Base-by-base conservation (phyloP, 2,113 vertebrate genomes). In the Ictalurus punctatus region DNA sequence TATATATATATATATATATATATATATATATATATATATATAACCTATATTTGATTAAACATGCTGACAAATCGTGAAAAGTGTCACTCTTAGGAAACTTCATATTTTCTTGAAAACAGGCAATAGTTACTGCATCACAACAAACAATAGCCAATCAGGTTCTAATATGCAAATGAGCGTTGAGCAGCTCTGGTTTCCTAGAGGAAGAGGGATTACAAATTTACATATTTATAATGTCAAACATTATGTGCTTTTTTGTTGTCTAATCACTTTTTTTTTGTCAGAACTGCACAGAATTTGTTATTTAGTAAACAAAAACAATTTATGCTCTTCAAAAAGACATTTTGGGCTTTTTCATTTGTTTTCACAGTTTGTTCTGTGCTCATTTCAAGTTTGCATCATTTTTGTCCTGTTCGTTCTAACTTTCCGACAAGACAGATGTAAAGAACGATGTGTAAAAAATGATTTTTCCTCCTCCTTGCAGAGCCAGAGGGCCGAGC, bases 401-500 rank as follows among this genome's bases (percentile, higher is more conserved):
- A 27, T 27, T 19, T 69, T 48, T 48, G 21, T 44, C 23, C 7
- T 48, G 59, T 48, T 67, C 14, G 6, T 67, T n/a, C 48, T 8
- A 48, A 13, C 5, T 67, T 44, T 17, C 59, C 5, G 63, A 21
- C 27, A 56, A 52, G 48, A 84, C 10, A 6, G 37, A 44, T 19
- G 16, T n/a, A n/a, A 85, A 54, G 40, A 25, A 71, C 34, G 2
- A 71, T 7, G 16, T 88, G 25, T 73, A 61, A 87, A 85, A 85
- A 67, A 16, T 4, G 0, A 34, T 48, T 67, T 91, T 34, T 73
- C 65, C 80, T 79, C 92, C 91, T 84, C n/a, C 90, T 91, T 34
- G 0, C 95, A 98, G 98, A 99, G 78, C 95, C 96, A 10, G 97
- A 97, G 92, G 94, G 95, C 27, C 97, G 95, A 84, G 91, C 94